Evolutionary conservation across 1,140 invertebrate species (phyloP).

Genomic region (Lucilia sericata): DNA sequence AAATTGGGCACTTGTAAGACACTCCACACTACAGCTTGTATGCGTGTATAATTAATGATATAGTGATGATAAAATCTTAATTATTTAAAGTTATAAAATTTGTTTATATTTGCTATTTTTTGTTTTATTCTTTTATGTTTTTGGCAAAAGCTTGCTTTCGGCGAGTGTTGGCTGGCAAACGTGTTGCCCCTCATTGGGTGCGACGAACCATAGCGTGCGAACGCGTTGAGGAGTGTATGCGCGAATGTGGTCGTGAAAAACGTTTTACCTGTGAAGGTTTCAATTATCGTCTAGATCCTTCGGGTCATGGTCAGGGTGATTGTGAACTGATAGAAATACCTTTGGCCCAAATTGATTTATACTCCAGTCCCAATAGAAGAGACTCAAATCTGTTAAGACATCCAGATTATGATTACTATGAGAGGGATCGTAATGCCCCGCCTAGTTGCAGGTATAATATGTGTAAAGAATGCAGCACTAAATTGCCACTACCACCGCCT

Average conservation of each 20-base stretch:
- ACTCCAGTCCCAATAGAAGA: constrained; percentile 61
- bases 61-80: too few species aligned
- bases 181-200: constrained; percentile 75
- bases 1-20: not conserved
- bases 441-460: constrained; percentile 65
- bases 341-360: constrained; percentile 74
- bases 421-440: constrained; percentile 74
- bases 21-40: not conserved
- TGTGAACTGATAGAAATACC: constrained; percentile 81
- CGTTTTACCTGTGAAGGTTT: constrained; percentile 83
- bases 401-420: constrained; percentile 82
- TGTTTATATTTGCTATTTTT: not conserved
- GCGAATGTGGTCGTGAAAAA: constrained; percentile 79
- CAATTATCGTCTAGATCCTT: constrained; percentile 78
- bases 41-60: constrained; percentile 10
- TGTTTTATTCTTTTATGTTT: not conserved
- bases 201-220: constrained; percentile 77
- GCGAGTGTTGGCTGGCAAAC: constrained; percentile 76
- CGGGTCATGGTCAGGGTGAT: constrained; percentile 74
- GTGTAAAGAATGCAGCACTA: constrained; percentile 62
- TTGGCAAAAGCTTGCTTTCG: constrained; percentile 77
- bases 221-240: constrained; percentile 78
- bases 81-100: not conserved
- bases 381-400: constrained; percentile 70
- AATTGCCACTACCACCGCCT: constrained; percentile 44